Evolutionary conservation across 2,113 vertebrate genomes (phyloP).

Genomic region (Ceyx melanurus): DNA sequence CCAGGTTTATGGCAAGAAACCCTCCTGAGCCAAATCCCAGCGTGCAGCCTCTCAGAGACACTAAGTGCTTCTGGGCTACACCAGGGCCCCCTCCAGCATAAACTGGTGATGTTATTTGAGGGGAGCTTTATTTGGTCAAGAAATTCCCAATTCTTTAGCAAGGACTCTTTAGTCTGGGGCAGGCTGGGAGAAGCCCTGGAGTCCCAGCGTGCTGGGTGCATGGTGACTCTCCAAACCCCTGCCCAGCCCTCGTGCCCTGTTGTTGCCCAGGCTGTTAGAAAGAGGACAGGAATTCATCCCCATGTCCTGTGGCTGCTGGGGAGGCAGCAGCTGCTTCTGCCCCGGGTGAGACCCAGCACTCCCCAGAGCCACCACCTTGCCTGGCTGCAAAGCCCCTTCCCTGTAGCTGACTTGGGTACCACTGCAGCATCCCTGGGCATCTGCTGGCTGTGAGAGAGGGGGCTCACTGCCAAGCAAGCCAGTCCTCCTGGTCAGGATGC

Average conservation of each 20-base stretch:
- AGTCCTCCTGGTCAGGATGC: neutral
- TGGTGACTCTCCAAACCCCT: rapidly evolving
- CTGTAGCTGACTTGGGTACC: neutral
- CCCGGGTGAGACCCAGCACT: neutral
- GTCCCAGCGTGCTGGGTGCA: neutral
- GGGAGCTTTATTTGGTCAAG: neutral
- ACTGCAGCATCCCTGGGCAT: rapidly evolving
- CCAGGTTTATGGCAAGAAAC: neutral
- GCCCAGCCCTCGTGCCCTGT: too few species aligned
- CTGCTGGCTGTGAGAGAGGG: neutral
- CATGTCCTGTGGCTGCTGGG: neutral
- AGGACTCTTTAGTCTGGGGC: too few species aligned
- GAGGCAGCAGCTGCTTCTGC: neutral
- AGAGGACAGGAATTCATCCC: neutral
- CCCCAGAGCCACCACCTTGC: neutral
- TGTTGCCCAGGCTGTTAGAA: rapidly evolving
- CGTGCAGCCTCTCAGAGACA: neutral
- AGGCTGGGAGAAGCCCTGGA: neutral
- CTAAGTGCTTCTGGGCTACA: neutral
- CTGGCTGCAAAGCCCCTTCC: neutral
- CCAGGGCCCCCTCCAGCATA: too few species aligned
- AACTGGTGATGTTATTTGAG: neutral
- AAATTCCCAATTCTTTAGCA: neutral
- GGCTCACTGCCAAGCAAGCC: neutral
- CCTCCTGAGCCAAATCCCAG: neutral